Percentiles rank a stretch among this genome's conserved stretches.
phyloP scores from a whole-genome alignment of 2,888 invertebrate species.

The Drosophila greeni region DNA sequence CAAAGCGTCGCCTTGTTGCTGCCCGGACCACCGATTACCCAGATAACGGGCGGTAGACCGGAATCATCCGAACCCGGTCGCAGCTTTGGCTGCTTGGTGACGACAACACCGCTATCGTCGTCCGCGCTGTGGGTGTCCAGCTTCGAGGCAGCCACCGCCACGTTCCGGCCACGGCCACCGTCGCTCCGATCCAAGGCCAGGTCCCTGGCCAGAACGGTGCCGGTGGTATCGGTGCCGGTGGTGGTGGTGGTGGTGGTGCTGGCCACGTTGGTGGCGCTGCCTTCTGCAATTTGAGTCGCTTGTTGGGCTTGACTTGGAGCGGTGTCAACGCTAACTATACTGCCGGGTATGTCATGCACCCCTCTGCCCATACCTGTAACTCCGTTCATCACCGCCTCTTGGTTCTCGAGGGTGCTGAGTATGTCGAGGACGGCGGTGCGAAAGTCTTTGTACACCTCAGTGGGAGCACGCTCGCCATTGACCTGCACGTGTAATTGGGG shows the following conservation, averaged over 20 bases:
- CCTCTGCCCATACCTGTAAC: constrained; percentile 82
- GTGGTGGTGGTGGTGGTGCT: constrained; percentile 3
- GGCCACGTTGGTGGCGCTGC: constrained; percentile 21
- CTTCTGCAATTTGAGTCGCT: constrained; percentile 67
- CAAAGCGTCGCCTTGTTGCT: constrained; percentile 92
- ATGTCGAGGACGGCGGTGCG: constrained; percentile 87
- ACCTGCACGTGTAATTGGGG: too few species aligned
- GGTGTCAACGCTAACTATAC: constrained; percentile 83
- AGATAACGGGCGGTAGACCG: constrained; percentile 79
- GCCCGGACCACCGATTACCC: constrained; percentile 92
- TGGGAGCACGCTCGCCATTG: constrained; percentile 91
- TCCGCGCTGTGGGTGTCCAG: constrained; percentile 41
- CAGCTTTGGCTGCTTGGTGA: constrained; percentile 69
- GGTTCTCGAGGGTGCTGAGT: constrained; percentile 85
- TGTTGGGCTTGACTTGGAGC: constrained; percentile 80
- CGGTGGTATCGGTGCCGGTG: constrained; percentile 7
- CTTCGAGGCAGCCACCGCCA: constrained; percentile 55
- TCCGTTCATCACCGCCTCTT: constrained; percentile 82
- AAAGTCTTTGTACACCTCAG: constrained; percentile 92
- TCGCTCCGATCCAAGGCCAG: constrained; percentile 24
- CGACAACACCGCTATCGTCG: constrained; percentile 60
- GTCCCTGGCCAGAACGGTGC: constrained; percentile 29
- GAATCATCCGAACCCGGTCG: constrained; percentile 55
- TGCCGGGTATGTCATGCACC: constrained; percentile 82
- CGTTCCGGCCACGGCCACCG: constrained; percentile 33